Percentiles rank a stretch among this genome's conserved stretches.
phyloP scores from a whole-genome alignment of 2,888 invertebrate genomes.

The Osmoderma eremita region DNA sequence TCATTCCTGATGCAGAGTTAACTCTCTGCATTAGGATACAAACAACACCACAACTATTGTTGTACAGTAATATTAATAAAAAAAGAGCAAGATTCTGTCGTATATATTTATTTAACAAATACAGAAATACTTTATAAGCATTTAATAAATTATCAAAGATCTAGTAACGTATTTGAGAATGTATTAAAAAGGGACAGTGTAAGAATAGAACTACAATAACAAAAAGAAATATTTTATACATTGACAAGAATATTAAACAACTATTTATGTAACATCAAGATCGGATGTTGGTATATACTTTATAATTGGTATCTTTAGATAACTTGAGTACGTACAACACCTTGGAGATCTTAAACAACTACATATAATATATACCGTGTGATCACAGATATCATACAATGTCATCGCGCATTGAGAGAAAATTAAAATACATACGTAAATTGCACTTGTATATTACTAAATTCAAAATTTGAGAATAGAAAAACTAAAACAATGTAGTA shows the following conservation, averaged over 20 bases:
- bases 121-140: conserved; percentile 44
- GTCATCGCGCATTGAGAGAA: conserved; percentile 28
- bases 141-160: conserved; percentile 58
- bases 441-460: conserved; percentile 18
- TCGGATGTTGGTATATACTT: conserved; percentile 53
- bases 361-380: conserved; percentile 56
- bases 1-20: no score
- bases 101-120: conserved; percentile 44
- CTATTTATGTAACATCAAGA: conserved; percentile 53
- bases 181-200: conserved; percentile 48
- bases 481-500: no score
- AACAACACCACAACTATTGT: no score
- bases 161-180: conserved; percentile 52
- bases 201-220: conserved; percentile 51
- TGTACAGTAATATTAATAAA: no score
- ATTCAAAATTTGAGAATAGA: conserved; percentile 26
- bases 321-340: conserved; percentile 54
- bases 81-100: conserved; percentile 10
- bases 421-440: conserved; percentile 20
- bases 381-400: conserved; percentile 56
- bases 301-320: conserved; percentile 52
- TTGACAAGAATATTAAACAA: conserved; percentile 52
- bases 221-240: conserved; percentile 43
- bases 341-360: conserved; percentile 56
- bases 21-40: no score